Base-by-base conservation (phyloP, 2,797 vertebrate species). In the Catharus ustulatus region DNA sequence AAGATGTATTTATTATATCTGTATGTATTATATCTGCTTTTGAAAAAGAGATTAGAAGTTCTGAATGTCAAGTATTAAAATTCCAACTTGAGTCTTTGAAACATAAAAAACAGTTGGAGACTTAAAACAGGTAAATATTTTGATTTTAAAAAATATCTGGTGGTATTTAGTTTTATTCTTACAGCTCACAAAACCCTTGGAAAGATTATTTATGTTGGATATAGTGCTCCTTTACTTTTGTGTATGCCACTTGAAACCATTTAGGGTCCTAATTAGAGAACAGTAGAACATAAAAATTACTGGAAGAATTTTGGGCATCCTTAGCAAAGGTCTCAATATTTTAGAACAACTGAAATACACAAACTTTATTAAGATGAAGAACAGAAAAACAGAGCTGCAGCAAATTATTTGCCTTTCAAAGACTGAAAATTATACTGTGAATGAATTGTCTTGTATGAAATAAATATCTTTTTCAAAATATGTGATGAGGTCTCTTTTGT, bases 381-480 rank as follows among this genome's bases (percentile, higher is more conserved):
- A 54, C 9, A 77, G 38, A 75, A 85, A 76, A 89, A 9, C 30
- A 72, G 19, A 89, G 7, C 29, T 77, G 26, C n/a, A 66, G 16
- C 23, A 85, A 87, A 71, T 74, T 80, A 15, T 78, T 86, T 78
- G 27, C 22, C 22, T 72, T 91, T 81, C 27, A 36, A 82, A 86
- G 19, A 52, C 48, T 55, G 21, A 57, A 90, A 85, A 88, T 40
- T 75, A n/a, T 90, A 23, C 40, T 1, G 0, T 20, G 20, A 81
- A 78, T 45, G 0, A 81, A 84, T 78, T 72, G n/a, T 38, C 46
- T 66, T 66, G 12, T 22, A 59, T 21, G 22, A 89, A 95, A 79
- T 66, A 5, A 86, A 58, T 90, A 79, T 73, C 48, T 58, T 59
- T 87, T 96, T 81, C 74, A 89, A 94, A 91, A 94, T 59, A 63